Evolutionary conservation across 2,797 vertebrate genomes (phyloP).

Genomic region (Lacerta bilineata): DNA sequence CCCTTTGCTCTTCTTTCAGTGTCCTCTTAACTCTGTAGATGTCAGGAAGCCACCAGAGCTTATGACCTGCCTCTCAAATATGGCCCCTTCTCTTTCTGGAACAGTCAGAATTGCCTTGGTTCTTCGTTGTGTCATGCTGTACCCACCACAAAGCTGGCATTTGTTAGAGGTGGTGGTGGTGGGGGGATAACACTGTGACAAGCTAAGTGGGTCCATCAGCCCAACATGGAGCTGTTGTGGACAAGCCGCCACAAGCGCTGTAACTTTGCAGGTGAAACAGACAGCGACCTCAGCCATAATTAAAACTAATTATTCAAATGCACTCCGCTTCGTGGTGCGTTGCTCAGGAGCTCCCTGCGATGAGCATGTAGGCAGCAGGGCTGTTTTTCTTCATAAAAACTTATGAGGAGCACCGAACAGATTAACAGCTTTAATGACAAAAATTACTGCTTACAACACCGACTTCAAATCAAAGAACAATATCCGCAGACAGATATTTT

Average conservation of each 20-base stretch:
- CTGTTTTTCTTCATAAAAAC: slow-evolving; percentile 86
- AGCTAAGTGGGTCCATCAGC: slow-evolving; percentile 43
- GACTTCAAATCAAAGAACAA: slow-evolving; percentile 89
- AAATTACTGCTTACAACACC: slow-evolving; percentile 87
- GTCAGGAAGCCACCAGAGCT: background rate
- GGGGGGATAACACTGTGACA: background rate
- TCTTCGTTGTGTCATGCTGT: background rate
- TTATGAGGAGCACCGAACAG: slow-evolving; percentile 85
- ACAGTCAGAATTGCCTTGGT: background rate
- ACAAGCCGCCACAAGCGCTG: slow-evolving; percentile 57
- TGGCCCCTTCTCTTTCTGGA: background rate
- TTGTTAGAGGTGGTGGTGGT: background rate
- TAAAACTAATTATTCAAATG: slow-evolving; percentile 86
- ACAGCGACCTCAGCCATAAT: slow-evolving; percentile 82
- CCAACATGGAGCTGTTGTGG: background rate
- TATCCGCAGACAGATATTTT: slow-evolving; percentile 87
- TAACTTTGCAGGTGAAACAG: slow-evolving; percentile 69
- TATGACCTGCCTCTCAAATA: background rate
- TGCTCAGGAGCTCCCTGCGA: slow-evolving; percentile 77
- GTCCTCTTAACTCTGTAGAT: background rate
- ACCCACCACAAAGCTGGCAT: background rate
- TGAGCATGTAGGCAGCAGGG: slow-evolving; percentile 84
- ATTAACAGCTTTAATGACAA: slow-evolving; percentile 92
- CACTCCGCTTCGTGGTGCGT: slow-evolving; percentile 74
- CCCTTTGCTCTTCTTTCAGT: background rate